Conservation (phyloP, 2,113 vertebrate species). For the Atherinomorus stipes region DNA sequence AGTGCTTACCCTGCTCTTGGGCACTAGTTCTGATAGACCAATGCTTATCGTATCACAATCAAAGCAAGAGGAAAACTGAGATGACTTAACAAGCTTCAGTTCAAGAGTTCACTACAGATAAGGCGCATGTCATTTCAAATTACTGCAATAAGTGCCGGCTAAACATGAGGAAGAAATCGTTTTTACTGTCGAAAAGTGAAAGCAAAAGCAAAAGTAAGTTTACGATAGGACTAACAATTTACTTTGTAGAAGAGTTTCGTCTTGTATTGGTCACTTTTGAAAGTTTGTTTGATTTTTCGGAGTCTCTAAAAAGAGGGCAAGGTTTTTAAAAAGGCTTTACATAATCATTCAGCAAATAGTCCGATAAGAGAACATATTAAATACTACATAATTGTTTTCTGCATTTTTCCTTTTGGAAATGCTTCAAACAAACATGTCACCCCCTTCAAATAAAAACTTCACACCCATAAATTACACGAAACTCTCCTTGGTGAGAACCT, state of each 20-base stretch:
- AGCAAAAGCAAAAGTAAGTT: no score
- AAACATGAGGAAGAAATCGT: not conserved
- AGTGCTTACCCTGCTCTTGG: slow-evolving; percentile 41
- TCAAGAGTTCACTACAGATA: slow-evolving; percentile 63
- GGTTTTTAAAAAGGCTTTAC: no score
- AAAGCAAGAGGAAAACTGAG: slow-evolving; percentile 40
- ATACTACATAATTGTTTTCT: not conserved
- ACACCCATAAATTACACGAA: not conserved
- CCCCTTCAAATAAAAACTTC: not conserved
- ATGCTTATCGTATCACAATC: slow-evolving; percentile 64
- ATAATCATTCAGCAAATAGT: no score
- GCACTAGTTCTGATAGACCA: slow-evolving; percentile 62
- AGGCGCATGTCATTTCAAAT: slow-evolving; percentile 15
- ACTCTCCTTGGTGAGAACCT: not conserved
- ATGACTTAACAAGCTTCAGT: slow-evolving; percentile 43
- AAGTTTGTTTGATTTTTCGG: no score
- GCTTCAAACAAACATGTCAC: not conserved
- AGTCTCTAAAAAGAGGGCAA: no score
- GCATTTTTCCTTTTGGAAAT: no score
- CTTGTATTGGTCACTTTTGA: not conserved
- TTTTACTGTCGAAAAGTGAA: not conserved
- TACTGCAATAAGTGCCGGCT: no score
- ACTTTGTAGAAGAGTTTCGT: no score
- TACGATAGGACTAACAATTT: no score
- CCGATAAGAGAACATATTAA: not conserved